These are phyloP conservation scores for Dolichallabes microphthalmus DNA, from an alignment of 2,113 vertebrate genomes.

Conservation along the genomic window DNA sequence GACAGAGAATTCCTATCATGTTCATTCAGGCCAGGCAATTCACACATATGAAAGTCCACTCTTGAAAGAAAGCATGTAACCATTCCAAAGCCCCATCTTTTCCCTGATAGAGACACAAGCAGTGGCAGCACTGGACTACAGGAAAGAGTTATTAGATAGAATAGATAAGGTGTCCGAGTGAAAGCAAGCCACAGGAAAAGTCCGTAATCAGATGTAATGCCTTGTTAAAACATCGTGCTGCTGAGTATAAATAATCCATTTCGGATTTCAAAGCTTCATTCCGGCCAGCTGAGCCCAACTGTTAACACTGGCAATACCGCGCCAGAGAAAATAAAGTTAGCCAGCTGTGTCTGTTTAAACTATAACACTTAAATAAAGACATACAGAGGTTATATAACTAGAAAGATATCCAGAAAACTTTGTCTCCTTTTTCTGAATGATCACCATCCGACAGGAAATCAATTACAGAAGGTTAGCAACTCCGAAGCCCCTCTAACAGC, in stretches of 20 bases:
- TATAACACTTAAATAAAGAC: background rate
- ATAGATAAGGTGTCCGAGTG: background rate
- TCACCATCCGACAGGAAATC: background rate
- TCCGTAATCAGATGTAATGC: background rate
- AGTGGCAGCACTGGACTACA: background rate
- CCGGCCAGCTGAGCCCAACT: background rate
- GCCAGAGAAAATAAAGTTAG: background rate
- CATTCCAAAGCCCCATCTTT: background rate
- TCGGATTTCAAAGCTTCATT: background rate
- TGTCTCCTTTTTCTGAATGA: background rate
- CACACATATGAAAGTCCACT: slow-evolving; percentile 59
- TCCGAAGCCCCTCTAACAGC: background rate
- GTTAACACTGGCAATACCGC: background rate
- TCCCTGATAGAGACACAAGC: background rate
- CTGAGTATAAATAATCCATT: background rate
- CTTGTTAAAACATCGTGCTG: slow-evolving; percentile 3
- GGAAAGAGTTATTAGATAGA: background rate
- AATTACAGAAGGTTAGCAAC: background rate
- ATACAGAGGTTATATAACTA: background rate
- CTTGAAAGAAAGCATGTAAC: background rate
- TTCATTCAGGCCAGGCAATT: slow-evolving; percentile 64
- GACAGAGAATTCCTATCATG: slow-evolving; percentile 65
- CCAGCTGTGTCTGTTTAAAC: background rate
- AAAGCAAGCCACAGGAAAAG: background rate
- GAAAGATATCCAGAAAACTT: background rate